Base-by-base conservation (phyloP, 2,113 vertebrate species). In the Clarias macrocephalus region DNA sequence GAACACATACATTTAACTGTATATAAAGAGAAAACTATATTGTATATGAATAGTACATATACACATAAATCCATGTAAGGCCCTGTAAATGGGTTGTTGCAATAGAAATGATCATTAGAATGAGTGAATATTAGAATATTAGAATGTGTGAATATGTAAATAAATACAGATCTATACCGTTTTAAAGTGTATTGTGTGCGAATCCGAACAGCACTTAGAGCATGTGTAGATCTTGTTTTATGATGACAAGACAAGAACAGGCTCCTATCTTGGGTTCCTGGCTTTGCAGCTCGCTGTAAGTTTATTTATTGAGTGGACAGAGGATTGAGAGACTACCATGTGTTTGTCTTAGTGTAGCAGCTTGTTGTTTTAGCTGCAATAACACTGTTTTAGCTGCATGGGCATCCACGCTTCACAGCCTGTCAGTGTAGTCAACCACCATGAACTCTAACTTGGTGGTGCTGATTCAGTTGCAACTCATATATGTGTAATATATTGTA, bases 291-390 rank as follows among this genome's bases (percentile, higher is more conserved):
- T 68, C 42, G 84, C 77, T 63, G 42, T 82, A 30, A 63, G 80
- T 80, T 80, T 87, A 76, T 62, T 76, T 54, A 79, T 56, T 72
- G 79, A 88, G 82, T 85, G 19, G 82, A 88, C 88, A 83, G 86
- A 66, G 89, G 88, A 82, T 80, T 84, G 66, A 68, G 88, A 88
- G 86, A 57, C 89, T 92, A 75, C 83, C 90, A 91, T 92, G 84
- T 94, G 91, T 92, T 94, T 95, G 92, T 92, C 89, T 94, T 94
- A 91, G 92, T 91, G 90, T 90, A 88, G 89, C 89, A 81, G 90
- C 68, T n/a, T 94, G 93, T 94, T 94, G 90, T 93, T 94, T 93
- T 93, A 93, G 91, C 91, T 90, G 91, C 88, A 92, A 92, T 91
- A 91, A 92, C 91, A 94, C 89, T 37, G 59, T 33, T 62, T 80